Evolutionary conservation across 2,888 invertebrate genomes (phyloP).

Genomic region (Epinotia bilunana): DNA sequence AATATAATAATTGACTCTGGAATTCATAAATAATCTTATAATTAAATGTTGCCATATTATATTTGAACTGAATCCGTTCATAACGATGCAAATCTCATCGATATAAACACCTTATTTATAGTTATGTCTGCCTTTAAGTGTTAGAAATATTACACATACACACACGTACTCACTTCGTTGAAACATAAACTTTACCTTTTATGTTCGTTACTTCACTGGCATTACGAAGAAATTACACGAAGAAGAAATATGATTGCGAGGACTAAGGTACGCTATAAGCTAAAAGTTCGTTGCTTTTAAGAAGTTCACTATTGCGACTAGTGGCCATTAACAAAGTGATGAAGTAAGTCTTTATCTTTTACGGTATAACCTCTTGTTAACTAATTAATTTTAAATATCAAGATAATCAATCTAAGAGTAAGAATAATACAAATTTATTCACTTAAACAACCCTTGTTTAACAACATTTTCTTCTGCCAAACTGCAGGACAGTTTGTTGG

Average conservation of each 20-base stretch:
- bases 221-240: constrained; percentile 37
- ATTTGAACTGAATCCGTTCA: background rate
- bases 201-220: constrained; percentile 7
- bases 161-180: background rate
- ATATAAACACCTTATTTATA: background rate
- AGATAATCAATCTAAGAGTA: no score
- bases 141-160: background rate
- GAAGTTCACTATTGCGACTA: background rate
- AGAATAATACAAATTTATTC: no score
- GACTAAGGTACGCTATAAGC: background rate
- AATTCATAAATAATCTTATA: background rate
- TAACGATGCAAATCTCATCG: background rate
- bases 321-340: background rate
- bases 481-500: no score
- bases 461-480: no score
- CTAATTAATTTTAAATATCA: background rate
- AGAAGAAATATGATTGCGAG: constrained; percentile 11
- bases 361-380: background rate
- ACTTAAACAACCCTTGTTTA: no score
- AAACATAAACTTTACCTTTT: constrained; percentile 17
- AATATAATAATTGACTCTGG: background rate
- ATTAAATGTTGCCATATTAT: background rate
- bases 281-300: background rate
- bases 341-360: background rate
- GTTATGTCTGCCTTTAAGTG: background rate